These are phyloP conservation scores for Mesochorus sp. DNA, from an alignment of 2,888 invertebrate species.

Conservation along the genomic window DNA sequence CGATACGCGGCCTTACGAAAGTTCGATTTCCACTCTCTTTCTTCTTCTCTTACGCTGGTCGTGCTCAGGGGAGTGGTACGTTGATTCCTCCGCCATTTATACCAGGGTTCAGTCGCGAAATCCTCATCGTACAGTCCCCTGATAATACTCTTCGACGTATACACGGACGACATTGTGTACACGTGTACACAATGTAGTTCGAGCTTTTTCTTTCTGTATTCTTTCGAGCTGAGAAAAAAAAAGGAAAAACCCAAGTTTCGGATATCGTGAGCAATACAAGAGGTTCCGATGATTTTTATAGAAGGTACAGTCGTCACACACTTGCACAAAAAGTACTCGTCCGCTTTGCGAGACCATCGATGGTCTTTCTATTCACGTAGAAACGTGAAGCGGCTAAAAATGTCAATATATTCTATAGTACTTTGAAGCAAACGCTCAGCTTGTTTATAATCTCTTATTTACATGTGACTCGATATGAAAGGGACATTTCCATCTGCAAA, in stretches of 20 bases:
- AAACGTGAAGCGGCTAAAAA: not conserved
- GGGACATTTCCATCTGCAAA: not conserved
- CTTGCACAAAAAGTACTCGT: not conserved
- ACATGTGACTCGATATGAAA: not conserved
- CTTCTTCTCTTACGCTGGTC: not conserved
- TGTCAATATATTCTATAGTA: not conserved
- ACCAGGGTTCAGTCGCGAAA: constrained; percentile 33
- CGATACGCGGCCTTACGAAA: constrained; percentile 37
- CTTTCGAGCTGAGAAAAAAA: constrained; percentile 2
- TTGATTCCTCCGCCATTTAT: constrained; percentile 47
- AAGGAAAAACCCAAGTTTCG: constrained; percentile 15
- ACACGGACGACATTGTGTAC: not conserved
- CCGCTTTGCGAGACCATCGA: not conserved
- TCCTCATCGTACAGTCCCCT: constrained; percentile 35
- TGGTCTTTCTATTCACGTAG: not conserved
- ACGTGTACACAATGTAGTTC: not conserved
- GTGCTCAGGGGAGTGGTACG: not conserved
- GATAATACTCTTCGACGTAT: constrained; percentile 29
- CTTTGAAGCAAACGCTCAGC: no score
- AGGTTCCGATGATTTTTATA: constrained; percentile 6
- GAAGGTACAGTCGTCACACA: not conserved
- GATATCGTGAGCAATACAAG: constrained; percentile 15
- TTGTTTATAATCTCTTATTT: constrained; percentile 30
- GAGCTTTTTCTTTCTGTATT: constrained; percentile 14
- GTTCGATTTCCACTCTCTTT: constrained; percentile 51